These are phyloP conservation scores for Laticauda laticaudata DNA, from an alignment of 2,113 vertebrate species.

Conservation along the genomic window DNA sequence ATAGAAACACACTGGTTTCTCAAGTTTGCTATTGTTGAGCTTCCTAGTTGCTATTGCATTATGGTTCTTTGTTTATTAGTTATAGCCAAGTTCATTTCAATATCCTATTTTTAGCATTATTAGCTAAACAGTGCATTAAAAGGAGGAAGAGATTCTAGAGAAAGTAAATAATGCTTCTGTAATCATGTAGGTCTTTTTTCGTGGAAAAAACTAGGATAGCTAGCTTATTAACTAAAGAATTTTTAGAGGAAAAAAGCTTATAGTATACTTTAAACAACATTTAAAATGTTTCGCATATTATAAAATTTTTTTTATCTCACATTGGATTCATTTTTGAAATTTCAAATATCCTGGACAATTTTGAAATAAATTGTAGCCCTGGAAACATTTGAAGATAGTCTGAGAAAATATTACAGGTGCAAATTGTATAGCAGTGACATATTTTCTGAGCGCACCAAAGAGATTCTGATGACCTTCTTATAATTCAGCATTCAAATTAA, in stretches of 20 bases:
- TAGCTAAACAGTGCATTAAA: conserved; percentile 27
- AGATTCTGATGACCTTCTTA: neutral
- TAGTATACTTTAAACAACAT: neutral
- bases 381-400: neutral
- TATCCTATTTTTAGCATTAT: neutral
- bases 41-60: conserved; percentile 15
- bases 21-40: conserved; percentile 2
- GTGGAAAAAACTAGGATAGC: neutral
- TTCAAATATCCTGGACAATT: neutral
- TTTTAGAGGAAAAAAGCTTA: neutral
- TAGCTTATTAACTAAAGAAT: neutral
- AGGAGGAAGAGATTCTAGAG: neutral
- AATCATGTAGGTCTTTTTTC: neutral
- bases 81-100: neutral
- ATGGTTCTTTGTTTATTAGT: neutral
- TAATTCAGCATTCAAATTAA: neutral
- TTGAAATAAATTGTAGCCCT: neutral
- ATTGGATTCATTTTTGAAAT: conserved; percentile 4
- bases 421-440: neutral
- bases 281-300: neutral
- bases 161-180: neutral
- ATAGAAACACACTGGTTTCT: neutral
- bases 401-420: neutral
- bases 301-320: neutral
- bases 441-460: conserved; percentile 1